Base-by-base conservation (phyloP, 2,888 invertebrate species). In the Lithophane ornitopus region DNA sequence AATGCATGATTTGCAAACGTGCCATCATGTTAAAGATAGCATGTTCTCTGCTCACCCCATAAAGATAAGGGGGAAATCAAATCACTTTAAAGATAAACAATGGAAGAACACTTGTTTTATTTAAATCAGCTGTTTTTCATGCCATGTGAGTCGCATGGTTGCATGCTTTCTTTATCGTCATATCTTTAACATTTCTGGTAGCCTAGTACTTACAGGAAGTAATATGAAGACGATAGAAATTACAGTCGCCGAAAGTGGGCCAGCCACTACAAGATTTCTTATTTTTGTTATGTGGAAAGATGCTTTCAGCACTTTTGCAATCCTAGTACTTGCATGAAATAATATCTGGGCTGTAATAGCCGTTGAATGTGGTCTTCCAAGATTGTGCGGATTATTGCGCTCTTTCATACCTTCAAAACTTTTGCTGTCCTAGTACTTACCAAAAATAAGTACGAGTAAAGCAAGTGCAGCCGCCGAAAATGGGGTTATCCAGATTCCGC, bases 1-100 rank as follows among this genome's bases (percentile, higher is more conserved):
- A 59, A 46, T 76, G 65, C 80, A 80, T 76, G 65, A 34, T 34
- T 82, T 76, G 22, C 46, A 66, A 66, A 67, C 80, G 82, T 80
- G 83, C 61, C 41, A 41, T 56, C 26, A 39, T 49, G 59, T 65
- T 49, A 49, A 59, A 70, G 67, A 70, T 82, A 79, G 19, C 62
- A 62, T 58, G 26, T 44, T 54, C 62, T 46, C 67, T 54, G 46
- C 52, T 69, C 52, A 56, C 58, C 70, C 68, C 58, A 39, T 70
- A 65, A 56, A 68, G 84, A 84, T 82, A 82, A 73, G 39, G 7
- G 16, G 34, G 19, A 44, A 74, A 74, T 63, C 46, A 52, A 84
- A 69, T 74, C 28, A 56, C 14, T 71, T 4, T 44, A 3, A 14
- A 69, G 68, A 84, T 84, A 84, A 71, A 59, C 26, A 8, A 49